phyloP scores from a whole-genome alignment of 2,113 vertebrate species.

The Isichthys henryi region DNA sequence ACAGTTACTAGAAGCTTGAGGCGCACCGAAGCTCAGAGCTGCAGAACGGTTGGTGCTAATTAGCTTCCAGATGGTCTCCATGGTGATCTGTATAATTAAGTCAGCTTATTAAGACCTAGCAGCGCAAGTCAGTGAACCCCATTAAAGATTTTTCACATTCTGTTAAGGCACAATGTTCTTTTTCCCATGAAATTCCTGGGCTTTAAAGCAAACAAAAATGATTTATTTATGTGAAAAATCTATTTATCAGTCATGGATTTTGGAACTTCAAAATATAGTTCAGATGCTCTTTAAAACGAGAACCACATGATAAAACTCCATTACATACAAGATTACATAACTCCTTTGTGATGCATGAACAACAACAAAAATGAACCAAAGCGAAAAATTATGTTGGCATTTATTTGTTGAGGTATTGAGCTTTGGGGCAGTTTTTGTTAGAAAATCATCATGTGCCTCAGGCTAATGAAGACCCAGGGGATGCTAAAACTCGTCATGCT shows the following conservation, averaged over 20 bases:
- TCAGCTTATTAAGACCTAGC: constrained; percentile 18
- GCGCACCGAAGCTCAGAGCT: background rate
- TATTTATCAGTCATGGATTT: background rate
- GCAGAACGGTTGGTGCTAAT: background rate
- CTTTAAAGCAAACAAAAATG: background rate
- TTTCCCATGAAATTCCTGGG: background rate
- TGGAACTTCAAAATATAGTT: background rate
- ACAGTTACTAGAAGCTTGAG: too few relatives aligned
- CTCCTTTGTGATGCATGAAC: background rate
- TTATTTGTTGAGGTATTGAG: background rate
- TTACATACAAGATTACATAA: background rate
- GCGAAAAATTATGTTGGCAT: background rate
- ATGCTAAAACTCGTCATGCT: constrained; percentile 84
- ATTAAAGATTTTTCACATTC: background rate
- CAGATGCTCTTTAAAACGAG: constrained; percentile 8
- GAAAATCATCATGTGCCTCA: background rate
- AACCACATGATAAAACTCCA: background rate
- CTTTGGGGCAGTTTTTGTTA: background rate
- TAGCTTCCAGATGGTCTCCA: background rate
- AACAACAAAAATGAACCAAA: background rate
- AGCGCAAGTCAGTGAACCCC: constrained; percentile 3
- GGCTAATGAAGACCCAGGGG: background rate
- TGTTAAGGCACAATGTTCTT: background rate
- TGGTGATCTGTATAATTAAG: constrained; percentile 40
- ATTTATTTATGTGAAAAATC: background rate